Conservation (phyloP, 2,113 vertebrate genomes). For the Cephalophus harveyi region DNA sequence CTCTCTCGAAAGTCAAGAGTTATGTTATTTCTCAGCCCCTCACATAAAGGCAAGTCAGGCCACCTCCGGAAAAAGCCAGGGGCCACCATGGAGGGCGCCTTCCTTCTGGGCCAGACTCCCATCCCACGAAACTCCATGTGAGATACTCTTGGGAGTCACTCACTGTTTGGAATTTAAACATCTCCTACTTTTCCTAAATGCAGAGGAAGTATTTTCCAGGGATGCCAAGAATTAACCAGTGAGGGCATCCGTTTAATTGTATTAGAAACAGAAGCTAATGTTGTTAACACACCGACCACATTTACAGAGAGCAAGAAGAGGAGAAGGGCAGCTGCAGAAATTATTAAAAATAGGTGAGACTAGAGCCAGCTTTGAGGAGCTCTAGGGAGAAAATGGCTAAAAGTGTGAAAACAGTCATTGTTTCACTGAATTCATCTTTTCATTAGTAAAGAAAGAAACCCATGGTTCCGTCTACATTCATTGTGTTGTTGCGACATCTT, state of each 20-base stretch:
- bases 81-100: slow-evolving; percentile 62
- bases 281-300: slow-evolving; percentile 69
- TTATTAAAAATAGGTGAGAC: slow-evolving; percentile 68
- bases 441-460: slow-evolving; percentile 62
- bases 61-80: slow-evolving; percentile 67
- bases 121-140: slow-evolving; percentile 28
- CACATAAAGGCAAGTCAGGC: slow-evolving; percentile 60
- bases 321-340: slow-evolving; percentile 49
- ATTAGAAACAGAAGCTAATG: slow-evolving; percentile 81
- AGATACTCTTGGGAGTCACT: slow-evolving; percentile 43
- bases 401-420: slow-evolving; percentile 24
- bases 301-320: slow-evolving; percentile 53
- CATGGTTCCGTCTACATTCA: slow-evolving; percentile 67
- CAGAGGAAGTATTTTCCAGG: slow-evolving; percentile 75
- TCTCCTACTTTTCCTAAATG: slow-evolving; percentile 69
- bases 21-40: slow-evolving; percentile 59
- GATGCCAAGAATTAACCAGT: slow-evolving; percentile 80
- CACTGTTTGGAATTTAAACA: slow-evolving; percentile 80
- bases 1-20: slow-evolving; percentile 48
- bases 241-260: slow-evolving; percentile 79
- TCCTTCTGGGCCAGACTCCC: slow-evolving; percentile 52
- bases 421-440: slow-evolving; percentile 70
- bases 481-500: slow-evolving; percentile 74
- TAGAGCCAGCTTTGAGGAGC: slow-evolving; percentile 31
- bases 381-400: slow-evolving; percentile 62